Percentiles rank a stretch among this genome's conserved stretches.
phyloP scores from a whole-genome alignment of 2,113 vertebrate species.

The Nasalis larvatus region DNA sequence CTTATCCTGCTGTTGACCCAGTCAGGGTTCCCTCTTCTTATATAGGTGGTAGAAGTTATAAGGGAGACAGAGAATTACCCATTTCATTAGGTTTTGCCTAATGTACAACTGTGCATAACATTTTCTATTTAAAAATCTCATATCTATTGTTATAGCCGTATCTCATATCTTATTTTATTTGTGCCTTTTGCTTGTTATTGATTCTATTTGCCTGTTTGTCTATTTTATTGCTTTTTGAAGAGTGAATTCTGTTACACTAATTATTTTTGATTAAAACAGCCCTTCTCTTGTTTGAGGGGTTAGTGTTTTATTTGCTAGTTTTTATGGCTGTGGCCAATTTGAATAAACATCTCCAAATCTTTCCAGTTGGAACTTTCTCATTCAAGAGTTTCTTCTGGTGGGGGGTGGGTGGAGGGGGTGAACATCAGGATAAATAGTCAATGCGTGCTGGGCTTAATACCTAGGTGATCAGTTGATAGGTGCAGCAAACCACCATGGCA shows the following conservation, averaged over 20 bases:
- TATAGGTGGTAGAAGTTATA: background rate
- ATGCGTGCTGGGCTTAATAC: no score
- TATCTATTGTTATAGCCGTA: background rate
- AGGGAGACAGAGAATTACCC: background rate
- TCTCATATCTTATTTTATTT: conserved; percentile 38
- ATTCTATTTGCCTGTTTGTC: conserved; percentile 41
- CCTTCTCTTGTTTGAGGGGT: background rate
- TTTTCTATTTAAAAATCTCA: conserved; percentile 28
- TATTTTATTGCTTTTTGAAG: conserved; percentile 45
- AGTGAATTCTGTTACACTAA: conserved; percentile 31
- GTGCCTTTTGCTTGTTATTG: background rate
- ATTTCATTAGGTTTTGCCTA: background rate
- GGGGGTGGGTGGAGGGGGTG: no score
- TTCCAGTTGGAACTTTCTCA: background rate
- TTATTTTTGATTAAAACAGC: conserved; percentile 53
- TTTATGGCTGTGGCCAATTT: background rate
- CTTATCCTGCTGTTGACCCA: background rate
- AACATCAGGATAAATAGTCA: no score
- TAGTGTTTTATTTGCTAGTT: background rate
- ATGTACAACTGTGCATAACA: background rate
- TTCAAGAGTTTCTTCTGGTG: background rate
- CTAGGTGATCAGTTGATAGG: no score
- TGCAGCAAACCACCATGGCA: no score
- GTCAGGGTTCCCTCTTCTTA: background rate
- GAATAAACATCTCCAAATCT: background rate